phyloP scores from a whole-genome alignment of 2,888 invertebrate species.

The Dasypogon diadema region DNA sequence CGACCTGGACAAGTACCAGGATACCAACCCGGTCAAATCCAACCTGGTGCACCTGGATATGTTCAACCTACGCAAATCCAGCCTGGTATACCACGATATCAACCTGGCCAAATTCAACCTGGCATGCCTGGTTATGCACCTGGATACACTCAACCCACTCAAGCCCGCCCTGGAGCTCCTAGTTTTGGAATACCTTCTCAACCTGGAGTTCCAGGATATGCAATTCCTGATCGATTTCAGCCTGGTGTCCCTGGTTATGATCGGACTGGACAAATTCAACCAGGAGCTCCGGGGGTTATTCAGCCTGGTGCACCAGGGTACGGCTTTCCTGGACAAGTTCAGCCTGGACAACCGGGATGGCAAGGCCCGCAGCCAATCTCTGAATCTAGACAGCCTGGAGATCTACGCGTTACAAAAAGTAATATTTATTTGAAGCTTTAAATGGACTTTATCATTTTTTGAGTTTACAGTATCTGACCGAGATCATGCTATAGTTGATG shows the following conservation, averaged over 20 bases:
- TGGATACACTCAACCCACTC: slow-evolving; percentile 9
- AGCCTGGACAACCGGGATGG: not conserved
- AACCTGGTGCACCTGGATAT: not conserved
- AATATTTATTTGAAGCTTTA: not conserved
- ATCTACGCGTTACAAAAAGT: not conserved
- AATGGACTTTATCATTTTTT: not conserved
- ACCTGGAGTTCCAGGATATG: slow-evolving; percentile 8
- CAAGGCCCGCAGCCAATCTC: not conserved
- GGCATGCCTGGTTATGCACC: not conserved
- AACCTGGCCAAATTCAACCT: not conserved
- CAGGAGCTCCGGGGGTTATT: not conserved
- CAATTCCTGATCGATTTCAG: not conserved
- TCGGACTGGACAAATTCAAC: not conserved
- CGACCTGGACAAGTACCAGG: slow-evolving; percentile 4
- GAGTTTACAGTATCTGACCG: slow-evolving; percentile 42
- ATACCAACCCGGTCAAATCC: not conserved
- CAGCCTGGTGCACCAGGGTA: not conserved
- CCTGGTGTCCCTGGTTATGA: not conserved
- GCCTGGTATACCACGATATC: not conserved
- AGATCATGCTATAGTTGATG: slow-evolving; percentile 54
- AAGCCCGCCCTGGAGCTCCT: not conserved
- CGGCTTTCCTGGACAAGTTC: not conserved
- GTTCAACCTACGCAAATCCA: not conserved
- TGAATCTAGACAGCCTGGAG: not conserved
- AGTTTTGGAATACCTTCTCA: not conserved